Percentiles rank a stretch among this genome's conserved stretches.
phyloP scores from a whole-genome alignment of 2,888 invertebrate species.

The Hoplodrina ambigua region DNA sequence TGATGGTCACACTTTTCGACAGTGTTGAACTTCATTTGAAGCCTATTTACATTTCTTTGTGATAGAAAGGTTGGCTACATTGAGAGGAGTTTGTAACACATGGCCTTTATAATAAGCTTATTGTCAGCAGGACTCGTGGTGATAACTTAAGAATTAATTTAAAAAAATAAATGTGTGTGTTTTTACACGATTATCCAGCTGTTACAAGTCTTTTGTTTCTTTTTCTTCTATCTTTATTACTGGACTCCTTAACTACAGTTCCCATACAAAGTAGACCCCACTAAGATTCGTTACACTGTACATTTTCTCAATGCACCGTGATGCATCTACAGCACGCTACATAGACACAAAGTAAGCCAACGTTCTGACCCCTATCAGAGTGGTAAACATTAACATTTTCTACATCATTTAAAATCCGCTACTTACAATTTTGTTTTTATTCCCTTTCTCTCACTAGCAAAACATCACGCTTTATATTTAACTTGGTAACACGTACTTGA shows the following conservation, averaged over 20 bases:
- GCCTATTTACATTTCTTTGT: slow-evolving; percentile 27
- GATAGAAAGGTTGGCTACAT: background rate
- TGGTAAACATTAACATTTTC: slow-evolving; percentile 47
- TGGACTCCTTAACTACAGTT: slow-evolving; percentile 5
- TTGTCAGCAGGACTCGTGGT: background rate
- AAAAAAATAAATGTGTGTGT: no score
- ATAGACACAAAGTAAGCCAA: slow-evolving; percentile 42
- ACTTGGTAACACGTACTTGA: slow-evolving; percentile 38
- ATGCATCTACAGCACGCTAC: slow-evolving; percentile 34
- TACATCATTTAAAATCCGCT: slow-evolving; percentile 50
- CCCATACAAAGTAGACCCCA: background rate
- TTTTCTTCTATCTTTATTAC: no score
- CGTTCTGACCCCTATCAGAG: slow-evolving; percentile 31
- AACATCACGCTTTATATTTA: slow-evolving; percentile 40
- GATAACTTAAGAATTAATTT: background rate
- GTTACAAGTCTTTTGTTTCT: no score
- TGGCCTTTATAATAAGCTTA: background rate
- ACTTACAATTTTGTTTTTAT: slow-evolving; percentile 50
- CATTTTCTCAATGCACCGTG: slow-evolving; percentile 20
- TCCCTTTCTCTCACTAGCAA: slow-evolving; percentile 50
- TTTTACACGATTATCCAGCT: no score
- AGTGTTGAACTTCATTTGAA: slow-evolving; percentile 29
- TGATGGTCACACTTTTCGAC: slow-evolving; percentile 56
- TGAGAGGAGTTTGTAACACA: background rate
- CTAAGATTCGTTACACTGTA: background rate